Base-by-base conservation (phyloP, 2,797 vertebrate genomes). In the Caiman crocodilus region DNA sequence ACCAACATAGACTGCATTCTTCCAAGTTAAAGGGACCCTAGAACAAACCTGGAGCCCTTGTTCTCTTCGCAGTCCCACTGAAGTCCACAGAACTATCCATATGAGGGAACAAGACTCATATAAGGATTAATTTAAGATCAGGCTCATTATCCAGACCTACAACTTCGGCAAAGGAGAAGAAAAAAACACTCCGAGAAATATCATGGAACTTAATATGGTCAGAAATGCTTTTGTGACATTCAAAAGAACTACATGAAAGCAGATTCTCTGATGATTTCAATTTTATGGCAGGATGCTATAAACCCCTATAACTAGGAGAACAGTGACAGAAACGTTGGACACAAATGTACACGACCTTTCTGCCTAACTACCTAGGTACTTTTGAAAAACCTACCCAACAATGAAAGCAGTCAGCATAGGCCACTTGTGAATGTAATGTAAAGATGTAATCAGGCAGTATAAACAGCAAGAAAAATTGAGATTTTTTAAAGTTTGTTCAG, bases 361-460 rank as follows among this genome's bases (percentile, higher is more conserved):
- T 50, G 42, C 30, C 67, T 35, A 69, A 13, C 67, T 69, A 30
- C 6, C 35, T 35, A 69, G 67, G 30, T 6, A 69, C 67, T 11
- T 69, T 11, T 30, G 77, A 92, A 94, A 93, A 87, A 58, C 10
- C 12, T 35, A 76, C 25, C 0, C 0, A 9, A 5, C 7, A 26
- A 32, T 26, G 90, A 75, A 88, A 14, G 79, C 12, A 6, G 83
- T 35, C 71, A 74, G 28, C 50, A 94, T 87, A 81, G 65, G 16
- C 7, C 56, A 86, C 32, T 82, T 93, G 28, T 93, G 79, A 85
- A 90, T 59, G 65, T 81, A 7, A 93, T 87, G 79, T 64, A 83
- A 83, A 89, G 26, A 73, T 21, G 18, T 21, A 35, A 87, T 65
- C 76, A 83, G 30, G 67, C 56, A 88, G 6, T 1, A 3, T 8